Evolutionary conservation across 2,797 vertebrate species (phyloP).

Genomic region (Diplodus sargus): DNA sequence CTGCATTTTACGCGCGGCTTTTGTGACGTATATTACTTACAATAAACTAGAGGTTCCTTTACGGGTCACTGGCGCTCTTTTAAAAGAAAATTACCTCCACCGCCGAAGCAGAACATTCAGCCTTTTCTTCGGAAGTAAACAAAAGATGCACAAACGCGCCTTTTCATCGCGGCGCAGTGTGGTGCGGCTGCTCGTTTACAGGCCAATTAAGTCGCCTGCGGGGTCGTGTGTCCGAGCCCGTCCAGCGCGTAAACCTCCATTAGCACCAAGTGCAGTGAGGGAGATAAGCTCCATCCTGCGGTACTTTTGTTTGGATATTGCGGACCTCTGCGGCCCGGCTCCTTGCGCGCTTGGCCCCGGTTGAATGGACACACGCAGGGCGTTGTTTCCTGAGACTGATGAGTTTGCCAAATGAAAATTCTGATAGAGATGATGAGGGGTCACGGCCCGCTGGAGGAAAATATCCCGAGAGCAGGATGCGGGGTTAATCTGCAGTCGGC

Average conservation of each 20-base stretch:
- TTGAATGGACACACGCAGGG: constrained; percentile 75
- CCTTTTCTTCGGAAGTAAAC: neutral
- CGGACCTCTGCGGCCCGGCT: constrained; percentile 62
- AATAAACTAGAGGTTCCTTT: neutral
- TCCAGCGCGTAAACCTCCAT: constrained; percentile 24
- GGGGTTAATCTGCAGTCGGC: constrained; percentile 65
- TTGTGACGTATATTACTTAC: neutral
- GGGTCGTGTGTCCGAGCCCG: constrained; percentile 16
- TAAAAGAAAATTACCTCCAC: neutral
- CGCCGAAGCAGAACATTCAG: neutral
- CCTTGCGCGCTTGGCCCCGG: constrained; percentile 68
- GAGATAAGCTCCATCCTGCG: constrained; percentile 64
- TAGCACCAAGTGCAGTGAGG: constrained; percentile 21
- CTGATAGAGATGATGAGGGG: constrained; percentile 75
- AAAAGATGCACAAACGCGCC: neutral
- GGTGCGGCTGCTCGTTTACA: constrained; percentile 17
- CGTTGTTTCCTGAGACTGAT: constrained; percentile 85
- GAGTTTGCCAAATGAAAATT: constrained; percentile 79
- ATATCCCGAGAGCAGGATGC: constrained; percentile 66
- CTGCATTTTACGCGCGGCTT: constrained; percentile 19
- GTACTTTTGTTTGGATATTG: constrained; percentile 71
- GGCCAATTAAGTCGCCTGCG: constrained; percentile 5
- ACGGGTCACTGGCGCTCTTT: neutral
- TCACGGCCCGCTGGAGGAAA: constrained; percentile 75
- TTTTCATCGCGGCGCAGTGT: neutral